Conservation (phyloP, 1,140 invertebrate genomes). For the Ridgeia piscesae region DNA sequence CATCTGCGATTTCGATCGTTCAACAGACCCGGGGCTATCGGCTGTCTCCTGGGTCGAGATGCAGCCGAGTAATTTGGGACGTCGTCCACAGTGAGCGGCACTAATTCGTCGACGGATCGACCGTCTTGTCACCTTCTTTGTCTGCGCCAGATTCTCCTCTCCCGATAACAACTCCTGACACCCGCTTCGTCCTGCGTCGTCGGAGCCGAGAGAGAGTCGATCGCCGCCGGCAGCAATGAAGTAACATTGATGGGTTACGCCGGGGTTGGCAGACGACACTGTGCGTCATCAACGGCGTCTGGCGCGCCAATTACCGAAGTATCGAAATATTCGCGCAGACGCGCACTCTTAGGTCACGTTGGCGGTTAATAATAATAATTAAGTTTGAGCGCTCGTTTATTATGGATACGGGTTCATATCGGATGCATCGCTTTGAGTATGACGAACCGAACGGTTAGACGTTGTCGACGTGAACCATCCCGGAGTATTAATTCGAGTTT, state of each 20-base stretch:
- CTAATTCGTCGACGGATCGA: background rate
- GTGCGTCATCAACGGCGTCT: background rate
- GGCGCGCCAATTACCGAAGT: background rate
- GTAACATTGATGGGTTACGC: background rate
- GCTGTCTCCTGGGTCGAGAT: background rate
- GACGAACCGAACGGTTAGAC: background rate
- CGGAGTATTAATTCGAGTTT: background rate
- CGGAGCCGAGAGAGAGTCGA: background rate
- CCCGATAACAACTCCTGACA: background rate
- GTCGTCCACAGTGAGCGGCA: background rate
- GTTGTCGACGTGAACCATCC: background rate
- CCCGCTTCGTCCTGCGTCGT: background rate
- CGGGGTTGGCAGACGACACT: background rate
- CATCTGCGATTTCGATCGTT: background rate
- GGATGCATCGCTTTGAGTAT: background rate
- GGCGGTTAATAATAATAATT: constrained; percentile 2
- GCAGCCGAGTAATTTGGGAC: background rate
- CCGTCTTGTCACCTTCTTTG: background rate
- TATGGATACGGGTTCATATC: background rate
- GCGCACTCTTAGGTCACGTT: background rate
- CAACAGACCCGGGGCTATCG: background rate
- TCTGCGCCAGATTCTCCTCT: background rate
- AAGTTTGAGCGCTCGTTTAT: background rate
- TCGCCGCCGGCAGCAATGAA: background rate
- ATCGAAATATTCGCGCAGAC: background rate